Percentiles rank a stretch among this genome's conserved stretches.
Evolutionary conservation across 2,888 invertebrate genomes (phyloP).

Genomic region (Eupithecia subfuscata): DNA sequence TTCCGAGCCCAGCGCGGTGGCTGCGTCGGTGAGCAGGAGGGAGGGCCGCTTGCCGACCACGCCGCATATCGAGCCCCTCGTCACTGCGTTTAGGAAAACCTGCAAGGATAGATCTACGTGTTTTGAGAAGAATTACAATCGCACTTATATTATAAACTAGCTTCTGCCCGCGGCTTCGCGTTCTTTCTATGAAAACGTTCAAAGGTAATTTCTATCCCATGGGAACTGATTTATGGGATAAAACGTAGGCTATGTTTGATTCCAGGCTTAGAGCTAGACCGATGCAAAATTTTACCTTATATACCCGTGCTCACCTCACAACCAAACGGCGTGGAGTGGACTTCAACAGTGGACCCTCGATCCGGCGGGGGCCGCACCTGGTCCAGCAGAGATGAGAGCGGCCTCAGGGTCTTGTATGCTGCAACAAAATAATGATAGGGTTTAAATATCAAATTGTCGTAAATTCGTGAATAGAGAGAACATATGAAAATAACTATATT

Average conservation of each 20-base stretch:
- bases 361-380: constrained; percentile 68
- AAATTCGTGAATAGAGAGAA: too few relatives aligned
- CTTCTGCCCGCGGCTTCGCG: too few relatives aligned
- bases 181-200: too few relatives aligned
- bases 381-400: constrained; percentile 72
- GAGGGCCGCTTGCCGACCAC: constrained; percentile 79
- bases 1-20: constrained; percentile 85
- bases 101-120: constrained; percentile 47
- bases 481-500: too few relatives aligned
- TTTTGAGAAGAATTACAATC: background rate
- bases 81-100: constrained; percentile 83
- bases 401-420: constrained; percentile 66
- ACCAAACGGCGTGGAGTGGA: constrained; percentile 78
- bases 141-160: too few relatives aligned
- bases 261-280: too few relatives aligned
- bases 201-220: too few relatives aligned
- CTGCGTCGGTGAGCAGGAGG: constrained; percentile 83
- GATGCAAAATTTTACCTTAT: too few relatives aligned
- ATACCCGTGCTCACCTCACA: constrained; percentile 63
- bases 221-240: too few relatives aligned
- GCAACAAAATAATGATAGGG: constrained; percentile 9
- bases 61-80: constrained; percentile 84
- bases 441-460: too few relatives aligned
- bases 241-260: too few relatives aligned
- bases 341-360: constrained; percentile 67